Evolutionary conservation across 2,113 vertebrate species (phyloP), one percentile per base, ranked within the genome.

Genomic region (Perognathus longimembris): DNA sequence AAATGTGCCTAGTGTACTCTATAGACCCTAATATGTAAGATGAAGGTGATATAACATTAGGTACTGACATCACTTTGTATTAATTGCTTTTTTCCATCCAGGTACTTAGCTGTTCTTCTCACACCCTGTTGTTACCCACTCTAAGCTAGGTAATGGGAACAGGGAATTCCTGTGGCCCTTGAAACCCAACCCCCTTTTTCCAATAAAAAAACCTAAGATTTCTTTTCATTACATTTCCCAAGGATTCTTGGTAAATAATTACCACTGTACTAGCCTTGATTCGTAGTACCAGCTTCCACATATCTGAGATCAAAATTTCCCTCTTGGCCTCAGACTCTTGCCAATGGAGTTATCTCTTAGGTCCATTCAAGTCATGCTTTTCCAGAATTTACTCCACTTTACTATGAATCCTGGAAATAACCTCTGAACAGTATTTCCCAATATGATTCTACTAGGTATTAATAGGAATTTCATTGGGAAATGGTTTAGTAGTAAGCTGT

Each of bases 241-340:
- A 88, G 86, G 30, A 90, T 45, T 79, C 5, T 15, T 75, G 59
- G 61, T 73, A 89, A 91, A 89, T 30, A 92, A 77, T 17, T 28
- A 34, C 24, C 22, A 64, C 1, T 69, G n/a, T 92, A 82, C 57
- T 83, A 83, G 0, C 12, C 26, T 26, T 93, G 15, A 1, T 57
- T 90, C 22, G 32, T 78, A 69, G 5, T 91, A 89, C 11, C 3
- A 85, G 59, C 5, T 92, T 26, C 17, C 7, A 87, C 21, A 77
- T 4, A 83, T 22, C 21, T 70, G 9, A 6, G 67, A 11, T 11
- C 66, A 83, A 78, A 86, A 1, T 34, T 26, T 83, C 50, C 18
- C 10, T 74, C 7, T 59, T 42, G 17, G 12, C 3, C 42, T 32
- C 40, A 93, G 18, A 74, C 32, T 94, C 88, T 30, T 85, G 38